Conservation (phyloP, 2,113 vertebrate species). For the Microtus richardsoni region DNA sequence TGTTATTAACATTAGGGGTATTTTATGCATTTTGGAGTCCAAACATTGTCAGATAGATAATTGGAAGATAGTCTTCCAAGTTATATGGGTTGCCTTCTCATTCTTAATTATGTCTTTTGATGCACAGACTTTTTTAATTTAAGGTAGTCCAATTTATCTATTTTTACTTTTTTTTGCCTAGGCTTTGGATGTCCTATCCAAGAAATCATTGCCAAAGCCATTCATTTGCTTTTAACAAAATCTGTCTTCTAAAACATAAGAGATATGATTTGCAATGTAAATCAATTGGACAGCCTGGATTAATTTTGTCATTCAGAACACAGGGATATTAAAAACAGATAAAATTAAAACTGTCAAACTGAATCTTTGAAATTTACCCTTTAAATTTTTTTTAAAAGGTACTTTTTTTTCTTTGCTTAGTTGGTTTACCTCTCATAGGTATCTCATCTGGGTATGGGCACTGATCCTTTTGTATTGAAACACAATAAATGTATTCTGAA, state of each 20-base stretch:
- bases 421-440: neutral
- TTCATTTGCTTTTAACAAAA: conserved; percentile 50
- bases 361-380: neutral
- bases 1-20: neutral
- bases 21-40: conserved; percentile 33
- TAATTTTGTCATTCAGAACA: conserved; percentile 59
- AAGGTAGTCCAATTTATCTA: neutral
- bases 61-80: neutral
- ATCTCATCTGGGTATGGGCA: neutral
- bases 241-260: conserved; percentile 51
- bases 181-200: neutral
- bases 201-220: conserved; percentile 40
- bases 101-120: conserved; percentile 25
- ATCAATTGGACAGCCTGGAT: conserved; percentile 40
- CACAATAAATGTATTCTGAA: neutral
- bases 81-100: neutral
- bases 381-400: neutral
- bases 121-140: conserved; percentile 31
- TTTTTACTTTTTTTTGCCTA: conserved; percentile 14
- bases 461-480: neutral
- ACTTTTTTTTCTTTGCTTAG: neutral
- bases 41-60: neutral
- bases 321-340: conserved; percentile 54
- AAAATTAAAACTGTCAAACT: conserved; percentile 40
- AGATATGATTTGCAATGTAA: conserved; percentile 53